phyloP scores from a whole-genome alignment of 1,140 invertebrate genomes.

The Copidosoma floridanum region DNA sequence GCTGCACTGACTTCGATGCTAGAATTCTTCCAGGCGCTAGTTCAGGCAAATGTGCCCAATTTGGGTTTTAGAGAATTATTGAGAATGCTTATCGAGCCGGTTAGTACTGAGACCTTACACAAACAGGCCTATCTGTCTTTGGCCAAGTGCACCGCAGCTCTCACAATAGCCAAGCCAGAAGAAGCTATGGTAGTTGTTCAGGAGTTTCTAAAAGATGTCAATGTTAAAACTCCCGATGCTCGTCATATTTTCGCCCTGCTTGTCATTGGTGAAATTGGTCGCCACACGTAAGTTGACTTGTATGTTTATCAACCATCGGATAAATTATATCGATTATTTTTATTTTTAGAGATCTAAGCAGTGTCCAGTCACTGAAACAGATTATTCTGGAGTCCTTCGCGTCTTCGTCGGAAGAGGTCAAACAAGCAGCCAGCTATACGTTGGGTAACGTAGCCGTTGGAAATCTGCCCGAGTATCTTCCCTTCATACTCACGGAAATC shows the following conservation, averaged over 20 bases:
- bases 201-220: constrained; percentile 82
- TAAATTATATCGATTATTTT: too few relatives aligned
- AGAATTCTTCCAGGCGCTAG: constrained; percentile 88
- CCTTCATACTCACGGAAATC: constrained; percentile 93
- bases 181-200: constrained; percentile 80
- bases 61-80: constrained; percentile 80
- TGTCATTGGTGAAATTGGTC: constrained; percentile 94
- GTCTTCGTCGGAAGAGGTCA: constrained; percentile 81
- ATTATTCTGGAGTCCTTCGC: constrained; percentile 76
- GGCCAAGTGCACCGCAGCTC: constrained; percentile 92
- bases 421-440: constrained; percentile 95
- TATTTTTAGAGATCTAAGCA: constrained; percentile 84
- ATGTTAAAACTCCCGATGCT: constrained; percentile 71
- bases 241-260: constrained; percentile 89
- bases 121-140: constrained; percentile 86
- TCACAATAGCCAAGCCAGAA: constrained; percentile 74
- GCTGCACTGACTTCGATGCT: constrained; percentile 85
- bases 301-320: not conserved
- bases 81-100: constrained; percentile 68
- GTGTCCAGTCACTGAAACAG: constrained; percentile 70
- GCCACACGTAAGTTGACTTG: constrained; percentile 74
- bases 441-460: constrained; percentile 93
- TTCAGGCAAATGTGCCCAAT: constrained; percentile 74
- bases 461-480: constrained; percentile 90
- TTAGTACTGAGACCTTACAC: constrained; percentile 55